Base-by-base conservation (phyloP, 2,888 invertebrate genomes). In the Resseliella maxima region DNA sequence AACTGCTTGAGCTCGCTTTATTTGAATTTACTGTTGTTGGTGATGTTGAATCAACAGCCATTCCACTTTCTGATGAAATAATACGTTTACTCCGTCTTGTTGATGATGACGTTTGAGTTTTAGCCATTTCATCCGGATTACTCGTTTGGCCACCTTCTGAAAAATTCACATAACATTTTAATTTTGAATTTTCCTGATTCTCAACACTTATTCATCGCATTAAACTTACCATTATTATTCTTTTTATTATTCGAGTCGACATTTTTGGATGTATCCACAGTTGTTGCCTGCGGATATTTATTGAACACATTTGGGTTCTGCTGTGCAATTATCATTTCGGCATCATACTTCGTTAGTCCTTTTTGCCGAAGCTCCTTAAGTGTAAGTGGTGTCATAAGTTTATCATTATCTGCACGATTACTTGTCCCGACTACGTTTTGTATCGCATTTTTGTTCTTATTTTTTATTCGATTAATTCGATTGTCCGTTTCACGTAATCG, bases 401-500 rank as follows among this genome's bases (percentile, higher is more conserved):
- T 83, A 86, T 72, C 45, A 54, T 36, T 85, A 36, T 85, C 85
- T 83, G 59, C 27, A 36, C 50, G 38, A 83, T 85, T 86, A 31
- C 88, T 88, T 45, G 87, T 88, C 85, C 87, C 86, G 90, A 90
- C 91, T 41, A 38, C 83, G n/a, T n/a, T 83, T 83, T 83, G 38
- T 41, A 83, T 83, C n/a, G 83, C 41, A 45, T 45, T 85, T 18
- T 85, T 85, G 90, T 92, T 93, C 45, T 91, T 90, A 88, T 93
- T 93, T 90, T 97, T 97, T 89, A 95, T 96, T 89, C 97, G 94
- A 92, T 97, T 97, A 88, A 97, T 95, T 89, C 98, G 94, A 92
- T 98, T 97, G 91, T 98, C 98, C 50, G 98, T 98, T 93, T 98
- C 98, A 88, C 98, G 93, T 89, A 98, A 93, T 89, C 96, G 94